These are phyloP conservation scores for Tethea ocularis DNA, from an alignment of 2,888 invertebrate genomes.

Conservation along the genomic window DNA sequence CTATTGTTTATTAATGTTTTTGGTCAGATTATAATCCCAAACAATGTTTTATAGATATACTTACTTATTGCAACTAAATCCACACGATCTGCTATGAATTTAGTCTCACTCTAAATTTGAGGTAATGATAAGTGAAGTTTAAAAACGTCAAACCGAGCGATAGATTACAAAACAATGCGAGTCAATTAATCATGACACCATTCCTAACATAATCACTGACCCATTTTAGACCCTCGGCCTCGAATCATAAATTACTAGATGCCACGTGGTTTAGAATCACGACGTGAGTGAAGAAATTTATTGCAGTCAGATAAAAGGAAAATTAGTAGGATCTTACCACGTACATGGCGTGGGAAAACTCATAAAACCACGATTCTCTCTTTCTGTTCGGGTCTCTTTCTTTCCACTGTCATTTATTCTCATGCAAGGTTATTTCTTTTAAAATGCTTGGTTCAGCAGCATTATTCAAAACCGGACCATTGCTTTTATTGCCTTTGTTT, in stretches of 20 bases:
- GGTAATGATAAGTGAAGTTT: neutral
- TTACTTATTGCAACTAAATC: neutral
- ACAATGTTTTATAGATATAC: no score
- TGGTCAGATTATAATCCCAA: no score
- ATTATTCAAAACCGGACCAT: neutral
- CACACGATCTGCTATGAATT: neutral
- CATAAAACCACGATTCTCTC: neutral
- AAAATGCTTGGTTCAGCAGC: neutral
- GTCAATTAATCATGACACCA: constrained; percentile 37
- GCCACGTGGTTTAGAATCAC: constrained; percentile 46
- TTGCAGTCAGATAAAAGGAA: constrained; percentile 42
- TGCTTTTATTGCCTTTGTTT: no score
- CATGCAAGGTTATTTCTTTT: neutral
- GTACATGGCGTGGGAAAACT: constrained; percentile 3
- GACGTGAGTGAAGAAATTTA: constrained; percentile 48
- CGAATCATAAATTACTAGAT: constrained; percentile 48
- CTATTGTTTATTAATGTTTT: no score
- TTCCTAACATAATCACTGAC: constrained; percentile 51
- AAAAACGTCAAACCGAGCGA: constrained; percentile 7
- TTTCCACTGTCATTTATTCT: neutral
- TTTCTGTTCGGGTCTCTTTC: neutral
- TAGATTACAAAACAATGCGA: constrained; percentile 21
- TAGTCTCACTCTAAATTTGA: neutral
- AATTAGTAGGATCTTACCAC: constrained; percentile 33
- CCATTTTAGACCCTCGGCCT: constrained; percentile 37